Percentiles rank a stretch among this genome's conserved stretches.
These are phyloP conservation scores for Sebastes minor DNA, from an alignment of 2,797 vertebrate genomes.

Conservation along the genomic window DNA sequence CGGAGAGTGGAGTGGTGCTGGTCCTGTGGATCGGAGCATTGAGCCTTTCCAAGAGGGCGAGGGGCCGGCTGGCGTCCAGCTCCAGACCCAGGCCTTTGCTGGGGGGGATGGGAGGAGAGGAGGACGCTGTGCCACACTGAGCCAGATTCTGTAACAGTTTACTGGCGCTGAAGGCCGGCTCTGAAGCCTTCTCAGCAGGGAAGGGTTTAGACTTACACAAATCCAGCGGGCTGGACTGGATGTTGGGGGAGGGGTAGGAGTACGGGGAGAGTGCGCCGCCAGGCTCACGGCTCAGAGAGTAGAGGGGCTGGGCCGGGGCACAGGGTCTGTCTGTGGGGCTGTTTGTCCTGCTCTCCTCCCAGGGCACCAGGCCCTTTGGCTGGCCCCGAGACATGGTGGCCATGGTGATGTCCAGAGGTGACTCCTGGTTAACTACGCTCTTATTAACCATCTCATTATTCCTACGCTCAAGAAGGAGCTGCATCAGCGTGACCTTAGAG, in stretches of 20 bases:
- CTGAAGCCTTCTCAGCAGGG: conserved; percentile 84
- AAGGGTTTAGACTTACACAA: conserved; percentile 86
- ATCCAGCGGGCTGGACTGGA: conserved; percentile 84
- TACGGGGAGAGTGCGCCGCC: conserved; percentile 85
- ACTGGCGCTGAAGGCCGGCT: conserved; percentile 94
- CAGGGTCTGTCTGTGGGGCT: conserved; percentile 71
- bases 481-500: conserved; percentile 96
- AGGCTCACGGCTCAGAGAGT: conserved; percentile 73
- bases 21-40: conserved; percentile 86
- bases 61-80: conserved; percentile 81
- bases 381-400: conserved; percentile 69
- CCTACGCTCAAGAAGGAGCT: conserved; percentile 94
- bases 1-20: conserved; percentile 82
- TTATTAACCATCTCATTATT: conserved; percentile 88
- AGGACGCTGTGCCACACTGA: conserved; percentile 87
- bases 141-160: conserved; percentile 97
- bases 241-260: conserved; percentile 80
- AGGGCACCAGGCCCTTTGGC: conserved; percentile 63
- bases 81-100: conserved; percentile 81
- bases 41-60: conserved; percentile 88
- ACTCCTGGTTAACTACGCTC: conserved; percentile 82
- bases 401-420: conserved; percentile 81
- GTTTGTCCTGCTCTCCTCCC: conserved; percentile 75
- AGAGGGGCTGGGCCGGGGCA: conserved; percentile 68
- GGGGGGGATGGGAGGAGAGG: conserved; percentile 74